These are phyloP conservation scores for Hydractinia symbiolongicarpus DNA, from an alignment of 30 jellyfish, hydroid and myxozoan genomes.

Conservation along the genomic window DNA sequence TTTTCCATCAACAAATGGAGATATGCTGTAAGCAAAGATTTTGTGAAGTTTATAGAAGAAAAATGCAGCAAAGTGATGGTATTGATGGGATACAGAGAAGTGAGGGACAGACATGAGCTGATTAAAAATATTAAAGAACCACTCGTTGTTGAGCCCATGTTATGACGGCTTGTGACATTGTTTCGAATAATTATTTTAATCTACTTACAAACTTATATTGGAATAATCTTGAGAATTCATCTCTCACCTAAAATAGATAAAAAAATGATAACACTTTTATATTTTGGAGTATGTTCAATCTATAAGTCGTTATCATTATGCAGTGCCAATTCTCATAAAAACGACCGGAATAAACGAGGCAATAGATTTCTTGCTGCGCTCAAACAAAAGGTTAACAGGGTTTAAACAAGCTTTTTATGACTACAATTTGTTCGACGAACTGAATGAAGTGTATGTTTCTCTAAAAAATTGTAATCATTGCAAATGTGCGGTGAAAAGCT, in stretches of 20 bases:
- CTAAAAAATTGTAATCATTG: too few species aligned
- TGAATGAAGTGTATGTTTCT: too few species aligned
- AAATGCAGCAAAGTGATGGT: slow-evolving; percentile 21
- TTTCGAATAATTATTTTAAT: not conserved
- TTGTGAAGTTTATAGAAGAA: slow-evolving; percentile 10
- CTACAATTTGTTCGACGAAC: too few species aligned
- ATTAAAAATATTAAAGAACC: slow-evolving; percentile 5
- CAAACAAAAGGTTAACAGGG: too few species aligned
- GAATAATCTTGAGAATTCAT: slow-evolving; percentile 79
- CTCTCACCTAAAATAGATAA: slow-evolving; percentile 32
- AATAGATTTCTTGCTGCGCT: too few species aligned
- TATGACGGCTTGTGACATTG: not conserved
- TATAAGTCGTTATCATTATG: too few species aligned
- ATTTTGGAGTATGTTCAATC: too few species aligned
- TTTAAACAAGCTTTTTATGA: too few species aligned
- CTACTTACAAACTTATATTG: slow-evolving; percentile 80
- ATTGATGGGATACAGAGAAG: slow-evolving; percentile 13
- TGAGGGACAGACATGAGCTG: not conserved
- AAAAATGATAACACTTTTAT: too few species aligned
- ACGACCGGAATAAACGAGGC: too few species aligned
- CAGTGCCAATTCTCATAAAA: too few species aligned
- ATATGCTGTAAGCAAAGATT: slow-evolving; percentile 4
- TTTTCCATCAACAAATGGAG: slow-evolving; percentile 33
- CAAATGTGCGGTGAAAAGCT: too few species aligned
- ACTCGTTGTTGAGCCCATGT: not conserved